A percentile compares a stretch with the other conserved stretches of the same genome.
These are phyloP conservation scores for Lithophane ornitopus DNA, from an alignment of 2,888 invertebrate genomes.

Conservation along the genomic window DNA sequence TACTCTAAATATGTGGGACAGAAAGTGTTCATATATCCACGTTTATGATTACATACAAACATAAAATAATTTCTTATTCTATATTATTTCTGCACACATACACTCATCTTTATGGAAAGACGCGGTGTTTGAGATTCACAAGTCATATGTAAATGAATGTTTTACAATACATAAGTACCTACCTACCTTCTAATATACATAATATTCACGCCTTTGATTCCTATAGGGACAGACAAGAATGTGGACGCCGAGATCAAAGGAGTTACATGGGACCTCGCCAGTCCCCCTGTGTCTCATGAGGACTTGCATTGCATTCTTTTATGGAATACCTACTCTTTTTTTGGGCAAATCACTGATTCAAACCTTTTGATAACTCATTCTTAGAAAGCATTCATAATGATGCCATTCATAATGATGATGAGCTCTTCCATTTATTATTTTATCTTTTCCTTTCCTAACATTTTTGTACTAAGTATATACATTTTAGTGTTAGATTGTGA, in stretches of 20 bases:
- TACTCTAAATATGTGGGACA: not conserved
- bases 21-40: not conserved
- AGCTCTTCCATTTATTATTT: no score
- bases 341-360: not conserved
- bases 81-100: slow-evolving; percentile 19
- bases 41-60: slow-evolving; percentile 6
- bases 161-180: slow-evolving; percentile 9
- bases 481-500: no score
- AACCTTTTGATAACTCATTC: slow-evolving; percentile 19
- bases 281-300: not conserved
- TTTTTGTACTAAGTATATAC: no score
- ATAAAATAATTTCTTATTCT: slow-evolving; percentile 21
- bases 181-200: not conserved
- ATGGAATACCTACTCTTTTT: not conserved
- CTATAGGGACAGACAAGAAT: not conserved
- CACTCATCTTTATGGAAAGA: slow-evolving; percentile 20
- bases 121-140: slow-evolving; percentile 26
- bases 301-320: not conserved
- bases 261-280: not conserved
- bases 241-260: slow-evolving; percentile 21
- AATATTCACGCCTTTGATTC: slow-evolving; percentile 1
- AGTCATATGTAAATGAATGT: slow-evolving; percentile 31
- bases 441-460: no score
- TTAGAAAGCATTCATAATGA: not conserved
- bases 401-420: no score